Conservation (phyloP, 1,140 invertebrate species). For the Zaprionus vittiger region DNA sequence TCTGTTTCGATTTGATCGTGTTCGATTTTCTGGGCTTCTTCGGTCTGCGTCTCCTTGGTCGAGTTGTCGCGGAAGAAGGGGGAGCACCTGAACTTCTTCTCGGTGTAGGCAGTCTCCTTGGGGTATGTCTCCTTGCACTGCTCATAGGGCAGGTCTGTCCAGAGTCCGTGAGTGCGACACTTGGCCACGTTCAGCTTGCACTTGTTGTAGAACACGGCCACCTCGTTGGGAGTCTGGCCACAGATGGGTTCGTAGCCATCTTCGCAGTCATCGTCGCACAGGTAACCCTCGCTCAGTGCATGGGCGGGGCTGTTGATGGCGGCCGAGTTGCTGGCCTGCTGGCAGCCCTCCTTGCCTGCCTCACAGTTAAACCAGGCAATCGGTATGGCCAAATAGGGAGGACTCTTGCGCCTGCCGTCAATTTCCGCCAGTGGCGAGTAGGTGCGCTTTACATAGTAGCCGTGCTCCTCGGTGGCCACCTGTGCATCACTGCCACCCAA, state of each 20-base stretch:
- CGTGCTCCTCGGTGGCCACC: constrained; percentile 77
- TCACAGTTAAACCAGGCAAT: constrained; percentile 75
- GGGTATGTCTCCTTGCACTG: constrained; percentile 69
- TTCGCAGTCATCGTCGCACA: constrained; percentile 77
- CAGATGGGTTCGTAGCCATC: constrained; percentile 77
- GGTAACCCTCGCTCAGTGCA: constrained; percentile 66
- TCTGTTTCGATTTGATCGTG: neutral
- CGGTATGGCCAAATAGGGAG: constrained; percentile 75
- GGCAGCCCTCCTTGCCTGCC: constrained; percentile 46
- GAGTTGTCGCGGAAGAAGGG: constrained; percentile 63
- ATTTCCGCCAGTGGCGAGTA: constrained; percentile 39
- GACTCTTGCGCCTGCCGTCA: constrained; percentile 51
- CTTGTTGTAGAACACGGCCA: constrained; percentile 78
- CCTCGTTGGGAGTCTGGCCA: constrained; percentile 65
- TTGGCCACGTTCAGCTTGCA: constrained; percentile 79
- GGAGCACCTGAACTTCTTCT: constrained; percentile 69
- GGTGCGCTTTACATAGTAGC: constrained; percentile 82
- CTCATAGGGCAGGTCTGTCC: constrained; percentile 62
- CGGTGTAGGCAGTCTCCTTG: constrained; percentile 69
- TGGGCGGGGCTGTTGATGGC: constrained; percentile 63
- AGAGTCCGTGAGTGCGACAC: constrained; percentile 75
- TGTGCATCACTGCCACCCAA: constrained; percentile 49
- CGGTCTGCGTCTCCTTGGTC: constrained; percentile 8
- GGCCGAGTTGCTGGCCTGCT: constrained; percentile 49
- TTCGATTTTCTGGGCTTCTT: neutral